Percentiles rank a stretch among this genome's conserved stretches.
Conservation (phyloP, 2,888 invertebrate genomes). For the Perizoma affinitatum region DNA sequence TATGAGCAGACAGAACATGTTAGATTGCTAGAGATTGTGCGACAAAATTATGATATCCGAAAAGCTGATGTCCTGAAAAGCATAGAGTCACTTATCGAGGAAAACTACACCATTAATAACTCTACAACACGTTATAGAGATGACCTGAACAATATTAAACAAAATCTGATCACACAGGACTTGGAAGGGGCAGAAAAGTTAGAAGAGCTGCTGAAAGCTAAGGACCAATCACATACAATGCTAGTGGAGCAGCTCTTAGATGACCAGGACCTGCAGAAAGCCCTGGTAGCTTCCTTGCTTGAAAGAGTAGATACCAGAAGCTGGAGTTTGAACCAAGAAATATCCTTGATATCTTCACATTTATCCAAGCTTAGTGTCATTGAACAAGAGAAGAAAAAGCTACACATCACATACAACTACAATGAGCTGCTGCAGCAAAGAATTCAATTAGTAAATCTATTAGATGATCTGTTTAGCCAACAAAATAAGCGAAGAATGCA, state of each 20-base stretch:
- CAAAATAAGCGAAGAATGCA: conserved; percentile 87
- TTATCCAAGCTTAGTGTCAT: conserved; percentile 88
- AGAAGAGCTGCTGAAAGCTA: conserved; percentile 83
- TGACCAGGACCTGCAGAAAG: conserved; percentile 89
- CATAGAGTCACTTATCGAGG: conserved; percentile 88
- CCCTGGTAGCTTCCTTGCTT: conserved; percentile 87
- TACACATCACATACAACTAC: conserved; percentile 87
- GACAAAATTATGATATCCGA: conserved; percentile 84
- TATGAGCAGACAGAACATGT: conserved; percentile 88
- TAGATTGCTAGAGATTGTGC: conserved; percentile 84
- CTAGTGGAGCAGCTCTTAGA: conserved; percentile 85
- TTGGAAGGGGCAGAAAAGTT: conserved; percentile 85
- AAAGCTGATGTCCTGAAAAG: conserved; percentile 88
- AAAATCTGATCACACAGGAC: conserved; percentile 84
- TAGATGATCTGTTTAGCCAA: conserved; percentile 88
- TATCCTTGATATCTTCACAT: conserved; percentile 88
- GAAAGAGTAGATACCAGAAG: conserved; percentile 89
- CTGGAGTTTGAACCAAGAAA: conserved; percentile 91
- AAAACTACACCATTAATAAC: conserved; percentile 85
- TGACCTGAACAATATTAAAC: conserved; percentile 86
- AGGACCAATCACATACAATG: conserved; percentile 85
- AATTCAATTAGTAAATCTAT: conserved; percentile 85
- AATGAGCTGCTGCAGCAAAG: conserved; percentile 89
- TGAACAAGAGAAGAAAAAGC: conserved; percentile 88
- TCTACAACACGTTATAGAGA: conserved; percentile 86